Evolutionary conservation across 1,140 invertebrate species (phyloP).

Genomic region (Cepaea nemoralis): DNA sequence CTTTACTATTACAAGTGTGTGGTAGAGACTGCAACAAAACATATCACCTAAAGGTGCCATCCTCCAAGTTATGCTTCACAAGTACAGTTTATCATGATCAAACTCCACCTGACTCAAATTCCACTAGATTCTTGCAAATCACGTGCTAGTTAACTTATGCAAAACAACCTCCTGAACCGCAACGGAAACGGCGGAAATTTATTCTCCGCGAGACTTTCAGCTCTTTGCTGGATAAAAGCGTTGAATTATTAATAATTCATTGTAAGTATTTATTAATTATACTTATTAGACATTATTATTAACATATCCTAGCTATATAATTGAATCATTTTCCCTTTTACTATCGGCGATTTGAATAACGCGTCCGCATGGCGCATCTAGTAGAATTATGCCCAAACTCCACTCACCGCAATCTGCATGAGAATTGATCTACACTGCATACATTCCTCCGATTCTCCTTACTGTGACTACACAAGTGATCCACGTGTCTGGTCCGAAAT

Average conservation of each 20-base stretch:
- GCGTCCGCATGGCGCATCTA: neutral
- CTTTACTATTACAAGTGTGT: no score
- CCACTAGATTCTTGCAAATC: no score
- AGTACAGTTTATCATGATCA: no score
- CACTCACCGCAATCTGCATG: neutral
- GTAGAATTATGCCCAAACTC: neutral
- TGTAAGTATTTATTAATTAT: slow-evolving; percentile 8
- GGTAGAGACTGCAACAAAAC: no score
- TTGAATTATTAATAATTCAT: neutral
- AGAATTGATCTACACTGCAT: neutral
- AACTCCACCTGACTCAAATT: no score
- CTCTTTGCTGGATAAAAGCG: neutral
- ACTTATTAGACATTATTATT: neutral
- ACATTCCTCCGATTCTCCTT: neutral
- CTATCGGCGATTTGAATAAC: neutral
- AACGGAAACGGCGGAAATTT: neutral
- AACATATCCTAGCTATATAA: neutral
- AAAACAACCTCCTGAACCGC: no score
- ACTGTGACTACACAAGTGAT: neutral
- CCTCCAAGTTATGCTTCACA: no score
- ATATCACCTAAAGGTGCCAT: no score
- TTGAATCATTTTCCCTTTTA: neutral
- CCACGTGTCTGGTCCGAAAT: neutral
- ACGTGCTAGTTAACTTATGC: no score
- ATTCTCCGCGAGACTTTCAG: neutral